Conservation (phyloP, 2,888 invertebrate species). For the Hylaea fasciaria region DNA sequence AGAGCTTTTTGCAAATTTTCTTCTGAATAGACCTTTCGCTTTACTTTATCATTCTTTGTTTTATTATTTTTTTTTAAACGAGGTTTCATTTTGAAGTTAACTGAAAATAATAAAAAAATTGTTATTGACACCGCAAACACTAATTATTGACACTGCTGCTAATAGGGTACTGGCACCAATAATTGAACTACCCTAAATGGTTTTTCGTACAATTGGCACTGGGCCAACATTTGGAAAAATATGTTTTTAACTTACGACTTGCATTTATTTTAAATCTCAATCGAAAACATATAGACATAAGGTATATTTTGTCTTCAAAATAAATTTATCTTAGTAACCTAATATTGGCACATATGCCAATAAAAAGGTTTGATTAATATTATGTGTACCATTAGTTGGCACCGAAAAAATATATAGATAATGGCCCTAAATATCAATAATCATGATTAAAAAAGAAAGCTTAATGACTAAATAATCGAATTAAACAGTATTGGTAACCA, state of each 20-base stretch:
- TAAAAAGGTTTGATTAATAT: slow-evolving; percentile 17
- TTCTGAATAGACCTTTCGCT: slow-evolving; percentile 9
- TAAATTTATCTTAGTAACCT: slow-evolving; percentile 15
- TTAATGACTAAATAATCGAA: slow-evolving; percentile 1
- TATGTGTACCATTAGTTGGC: slow-evolving; percentile 15
- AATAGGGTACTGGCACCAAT: too few species aligned
- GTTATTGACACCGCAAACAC: slow-evolving; percentile 8
- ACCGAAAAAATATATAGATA: slow-evolving; percentile 16
- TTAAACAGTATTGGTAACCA: slow-evolving; percentile 3
- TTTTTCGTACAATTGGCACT: slow-evolving; percentile 16
- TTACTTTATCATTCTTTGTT: slow-evolving; percentile 9
- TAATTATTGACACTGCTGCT: slow-evolving; percentile 16
- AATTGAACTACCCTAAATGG: too few species aligned
- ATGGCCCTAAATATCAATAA: slow-evolving; percentile 10
- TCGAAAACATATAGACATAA: slow-evolving; percentile 12
- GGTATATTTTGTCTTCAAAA: slow-evolving; percentile 8
- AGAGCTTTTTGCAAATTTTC: slow-evolving; percentile 21
- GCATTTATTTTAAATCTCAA: slow-evolving; percentile 16
- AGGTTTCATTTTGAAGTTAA: slow-evolving; percentile 7
- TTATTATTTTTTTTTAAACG: slow-evolving; percentile 6
- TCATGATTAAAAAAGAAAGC: slow-evolving; percentile 6
- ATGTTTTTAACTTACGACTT: slow-evolving; percentile 14
- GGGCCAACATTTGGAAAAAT: slow-evolving; percentile 17
- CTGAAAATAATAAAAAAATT: slow-evolving; percentile 4
- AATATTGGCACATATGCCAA: slow-evolving; percentile 16